Evolutionary conservation across 92 coral and sea anemone genomes (phyloP).

Genomic region (Umimayanthus chanpuru): DNA sequence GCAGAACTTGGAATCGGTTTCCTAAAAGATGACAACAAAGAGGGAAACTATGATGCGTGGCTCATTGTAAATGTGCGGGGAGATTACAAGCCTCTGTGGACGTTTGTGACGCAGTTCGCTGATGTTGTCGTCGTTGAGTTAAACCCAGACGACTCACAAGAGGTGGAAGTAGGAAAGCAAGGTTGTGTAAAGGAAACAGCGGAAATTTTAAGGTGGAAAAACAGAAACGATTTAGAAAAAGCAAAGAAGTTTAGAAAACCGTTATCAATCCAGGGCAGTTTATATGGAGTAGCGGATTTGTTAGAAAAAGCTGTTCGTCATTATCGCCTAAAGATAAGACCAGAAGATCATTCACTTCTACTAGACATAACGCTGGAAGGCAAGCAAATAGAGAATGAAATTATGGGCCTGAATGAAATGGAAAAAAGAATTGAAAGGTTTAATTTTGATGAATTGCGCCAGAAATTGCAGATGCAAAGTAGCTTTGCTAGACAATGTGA

Average conservation of each 20-base stretch:
- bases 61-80: conserved; percentile 9
- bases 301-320: neutral
- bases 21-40: conserved; percentile 2
- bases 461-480: neutral
- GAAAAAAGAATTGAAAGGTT: neutral
- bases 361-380: neutral
- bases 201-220: neutral
- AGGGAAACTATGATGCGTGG: neutral
- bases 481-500: conserved; percentile 30
- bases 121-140: conserved; percentile 14
- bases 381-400: neutral
- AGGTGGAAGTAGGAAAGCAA: neutral
- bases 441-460: conserved; percentile 7
- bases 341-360: conserved; percentile 1
- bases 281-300: conserved; percentile 5
- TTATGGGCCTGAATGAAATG: neutral
- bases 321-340: neutral
- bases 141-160: neutral
- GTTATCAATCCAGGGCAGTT: neutral
- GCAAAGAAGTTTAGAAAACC: neutral
- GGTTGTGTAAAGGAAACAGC: neutral
- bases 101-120: neutral
- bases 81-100: conserved; percentile 3
- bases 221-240: neutral
- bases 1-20: conserved; percentile 23